Evolutionary conservation across 2,113 vertebrate genomes (phyloP), one percentile per base, ranked within the genome.

Genomic region (Sterna hirundo): DNA sequence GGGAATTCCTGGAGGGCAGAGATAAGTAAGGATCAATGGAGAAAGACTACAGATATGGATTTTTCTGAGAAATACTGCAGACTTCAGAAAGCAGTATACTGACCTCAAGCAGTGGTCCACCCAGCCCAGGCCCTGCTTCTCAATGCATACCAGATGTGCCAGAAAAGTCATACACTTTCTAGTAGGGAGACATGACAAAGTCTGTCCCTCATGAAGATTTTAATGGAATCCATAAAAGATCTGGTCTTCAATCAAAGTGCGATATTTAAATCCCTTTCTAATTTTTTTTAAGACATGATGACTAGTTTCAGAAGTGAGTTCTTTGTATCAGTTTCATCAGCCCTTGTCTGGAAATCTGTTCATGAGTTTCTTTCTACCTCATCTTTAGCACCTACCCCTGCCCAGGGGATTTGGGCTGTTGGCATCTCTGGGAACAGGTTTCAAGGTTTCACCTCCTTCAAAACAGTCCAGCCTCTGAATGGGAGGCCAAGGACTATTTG

Each of bases 91-190:
- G 76, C 51, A 52, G 25, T 20, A 23, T 22, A 1, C 3, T 34
- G 51, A 22, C n/a, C 77, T 44, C 49, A 32, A 80, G 72, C 38
- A 71, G 54, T 5, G 8, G 17, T 83, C 64, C 49, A 57, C 13
- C 27, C 52, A 58, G 9, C 21, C 2, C 1, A 75, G 49, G 18
- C 8, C 19, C 34, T 51, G 34, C 34, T 38, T 58, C 20, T 71
- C 13, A 2, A 1, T 5, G 6, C 1, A 0, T 12, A 49, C 23
- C 29, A 40, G 22, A 27, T 13, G 2, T 6, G 8, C 52, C 61
- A 27, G 46, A 70, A 84, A 52, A 44, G 6, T 40, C 3, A 1
- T 38, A 13, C 1, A 0, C 9, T 75, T 86, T 23, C 65, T 52
- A 62, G 49, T 25, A n/a, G 49, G 36, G 81, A 61, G 29, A 16